A percentile compares a stretch with the other conserved stretches of the same genome.
phyloP scores from a whole-genome alignment of 2,888 invertebrate species.

The Meteorus colon region DNA sequence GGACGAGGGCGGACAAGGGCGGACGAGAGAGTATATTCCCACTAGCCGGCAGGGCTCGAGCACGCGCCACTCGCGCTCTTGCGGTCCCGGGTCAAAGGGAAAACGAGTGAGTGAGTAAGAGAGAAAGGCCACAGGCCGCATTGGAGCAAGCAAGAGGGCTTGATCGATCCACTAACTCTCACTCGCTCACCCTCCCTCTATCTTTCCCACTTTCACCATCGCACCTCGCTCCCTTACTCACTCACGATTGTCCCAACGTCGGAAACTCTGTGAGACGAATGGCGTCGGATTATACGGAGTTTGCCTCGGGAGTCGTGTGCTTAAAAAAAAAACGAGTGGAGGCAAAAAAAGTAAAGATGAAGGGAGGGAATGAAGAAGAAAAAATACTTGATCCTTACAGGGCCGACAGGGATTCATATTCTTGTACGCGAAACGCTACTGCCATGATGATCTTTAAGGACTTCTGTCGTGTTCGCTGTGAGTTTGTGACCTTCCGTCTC shows the following conservation, averaged over 20 bases:
- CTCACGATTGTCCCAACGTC: constrained; percentile 29
- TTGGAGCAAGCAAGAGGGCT: constrained; percentile 34
- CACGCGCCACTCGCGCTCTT: constrained; percentile 40
- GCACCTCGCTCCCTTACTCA: constrained; percentile 5
- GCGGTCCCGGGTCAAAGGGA: constrained; percentile 47
- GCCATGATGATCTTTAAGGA: constrained; percentile 11
- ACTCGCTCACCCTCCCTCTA: constrained; percentile 14
- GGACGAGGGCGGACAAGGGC: too few relatives aligned
- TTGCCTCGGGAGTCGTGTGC: constrained; percentile 41
- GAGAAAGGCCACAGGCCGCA: constrained; percentile 19
- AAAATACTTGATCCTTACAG: constrained; percentile 32
- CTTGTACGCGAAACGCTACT: constrained; percentile 12
- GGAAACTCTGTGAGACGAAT: constrained; percentile 45
- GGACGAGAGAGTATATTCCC: constrained; percentile 11
- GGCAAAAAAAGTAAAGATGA: constrained; percentile 41
- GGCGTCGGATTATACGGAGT: constrained; percentile 46
- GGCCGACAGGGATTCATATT: constrained; percentile 41
- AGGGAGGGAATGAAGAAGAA: constrained; percentile 3
- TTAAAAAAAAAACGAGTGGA: constrained; percentile 17
- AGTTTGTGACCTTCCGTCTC: background rate
- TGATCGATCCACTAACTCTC: constrained; percentile 42
- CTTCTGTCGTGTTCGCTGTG: constrained; percentile 3
- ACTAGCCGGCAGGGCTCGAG: constrained; percentile 19
- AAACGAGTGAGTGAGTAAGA: constrained; percentile 41
- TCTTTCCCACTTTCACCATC: constrained; percentile 26